A percentile compares a stretch with the other conserved stretches of the same genome.
Evolutionary conservation across 2,888 invertebrate genomes (phyloP).

Genomic region (Diploptera punctata): DNA sequence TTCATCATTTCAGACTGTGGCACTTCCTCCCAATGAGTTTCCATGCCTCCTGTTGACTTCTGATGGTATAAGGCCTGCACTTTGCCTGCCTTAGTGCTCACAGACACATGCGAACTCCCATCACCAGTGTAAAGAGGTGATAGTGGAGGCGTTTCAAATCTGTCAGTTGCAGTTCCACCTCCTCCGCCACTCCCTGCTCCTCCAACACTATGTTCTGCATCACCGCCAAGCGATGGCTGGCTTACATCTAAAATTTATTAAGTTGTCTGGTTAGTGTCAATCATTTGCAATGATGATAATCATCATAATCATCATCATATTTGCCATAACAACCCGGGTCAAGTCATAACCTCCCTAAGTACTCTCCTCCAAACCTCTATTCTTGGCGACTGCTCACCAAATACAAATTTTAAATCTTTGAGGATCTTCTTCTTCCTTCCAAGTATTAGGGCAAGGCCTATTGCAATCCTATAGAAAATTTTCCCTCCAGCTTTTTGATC

Average conservation of each 20-base stretch:
- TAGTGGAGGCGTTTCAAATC: conserved; percentile 62
- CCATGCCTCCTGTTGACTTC: conserved; percentile 57
- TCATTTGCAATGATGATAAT: no score
- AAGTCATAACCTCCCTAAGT: no score
- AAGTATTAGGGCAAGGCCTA: no score
- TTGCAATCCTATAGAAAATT: no score
- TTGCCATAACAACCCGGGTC: no score
- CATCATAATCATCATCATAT: no score
- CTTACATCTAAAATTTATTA: conserved; percentile 65
- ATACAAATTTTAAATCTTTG: no score
- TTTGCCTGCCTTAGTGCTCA: conserved; percentile 54
- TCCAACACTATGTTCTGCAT: conserved; percentile 60
- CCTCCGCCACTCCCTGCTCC: conserved; percentile 49
- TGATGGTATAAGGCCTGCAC: conserved; percentile 53
- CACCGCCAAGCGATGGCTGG: conserved; percentile 76
- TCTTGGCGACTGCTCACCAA: no score
- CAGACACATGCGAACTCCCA: conserved; percentile 50
- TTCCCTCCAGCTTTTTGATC: no score
- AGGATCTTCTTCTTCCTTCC: no score
- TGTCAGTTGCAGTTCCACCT: conserved; percentile 51
- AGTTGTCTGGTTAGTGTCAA: no score
- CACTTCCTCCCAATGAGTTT: conserved; percentile 75
- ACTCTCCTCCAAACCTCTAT: no score
- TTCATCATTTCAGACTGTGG: conserved; percentile 42
- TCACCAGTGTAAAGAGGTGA: conserved; percentile 69